Base-by-base conservation (phyloP, 2,797 vertebrate genomes). In the Balearica regulorum region DNA sequence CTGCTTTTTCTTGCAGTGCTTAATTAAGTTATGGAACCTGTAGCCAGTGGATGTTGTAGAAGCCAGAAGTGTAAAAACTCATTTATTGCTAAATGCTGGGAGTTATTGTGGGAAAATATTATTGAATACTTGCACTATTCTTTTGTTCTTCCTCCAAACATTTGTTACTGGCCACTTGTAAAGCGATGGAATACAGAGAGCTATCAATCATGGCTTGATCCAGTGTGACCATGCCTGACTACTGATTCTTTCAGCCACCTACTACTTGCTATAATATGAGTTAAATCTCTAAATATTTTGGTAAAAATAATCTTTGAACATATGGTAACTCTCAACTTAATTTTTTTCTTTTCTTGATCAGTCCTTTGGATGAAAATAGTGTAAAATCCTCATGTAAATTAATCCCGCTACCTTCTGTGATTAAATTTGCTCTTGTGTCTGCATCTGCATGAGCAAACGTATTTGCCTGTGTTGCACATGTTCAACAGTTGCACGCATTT, bases 271-370 rank as follows among this genome's bases (percentile, higher is more conserved):
- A 26, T 61, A 78, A 81, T 72, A 53, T 11, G 86, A 93, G 28
- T 89, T 89, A 83, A 65, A 76, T 62, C 51, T 89, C 62, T 90
- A 66, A 94, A 91, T 90, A 80, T 85, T 95, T 82, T 49, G 17
- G 37, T 95, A 87, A 95, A 95, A 94, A 57, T 89, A 96, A 55
- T 41, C 28, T 92, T 90, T 80, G 75, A 87, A 73, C 68, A 76
- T 94, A 90, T n/a, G 58, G 73, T 68, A 71, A 55, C 66, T 88
- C 22, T 94, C 79, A 95, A 48, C 6, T 57, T 48, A 33, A 10
- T 39, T 54, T 68, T 53, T 41, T 71, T 64, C 31, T 61, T 66
- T 64, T 68, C 43, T 81, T 80, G n/a, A 71, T 90, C 16, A 73
- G 44, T 76, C n/a, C 22, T 92, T 28, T 0, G 0, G 43, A 69